Evolutionary conservation across 1,140 invertebrate genomes (phyloP).

Genomic region (Pogonomyrmex barbatus): DNA sequence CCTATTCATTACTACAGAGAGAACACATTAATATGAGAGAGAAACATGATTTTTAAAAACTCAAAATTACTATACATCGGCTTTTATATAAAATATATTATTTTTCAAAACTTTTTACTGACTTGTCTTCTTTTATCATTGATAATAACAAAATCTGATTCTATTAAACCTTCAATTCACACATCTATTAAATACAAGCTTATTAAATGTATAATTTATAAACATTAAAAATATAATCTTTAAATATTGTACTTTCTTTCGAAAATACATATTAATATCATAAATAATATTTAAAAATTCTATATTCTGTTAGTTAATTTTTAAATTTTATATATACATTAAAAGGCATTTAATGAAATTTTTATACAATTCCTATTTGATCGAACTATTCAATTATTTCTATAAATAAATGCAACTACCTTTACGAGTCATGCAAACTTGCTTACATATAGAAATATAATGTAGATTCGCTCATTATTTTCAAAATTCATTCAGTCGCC

Average conservation of each 20-base stretch:
- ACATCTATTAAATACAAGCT: not conserved
- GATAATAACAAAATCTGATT: not conserved
- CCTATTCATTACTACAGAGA: slow-evolving; percentile 26
- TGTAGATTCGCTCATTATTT: not conserved
- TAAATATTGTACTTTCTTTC: not conserved
- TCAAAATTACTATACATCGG: slow-evolving; percentile 1
- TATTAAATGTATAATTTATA: not conserved
- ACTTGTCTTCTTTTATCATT: not conserved
- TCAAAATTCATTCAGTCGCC: slow-evolving; percentile 1
- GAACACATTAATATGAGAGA: not conserved
- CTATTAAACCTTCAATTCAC: slow-evolving; percentile 7
- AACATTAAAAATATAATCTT: slow-evolving; percentile 3
- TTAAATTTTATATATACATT: not conserved
- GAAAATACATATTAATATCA: not conserved
- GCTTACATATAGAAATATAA: slow-evolving; percentile 27
- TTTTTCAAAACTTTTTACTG: not conserved
- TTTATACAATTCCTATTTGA: slow-evolving; percentile 6
- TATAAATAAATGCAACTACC: slow-evolving; percentile 17
- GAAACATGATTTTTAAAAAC: slow-evolving; percentile 29
- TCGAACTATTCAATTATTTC: not conserved
- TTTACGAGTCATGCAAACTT: slow-evolving; percentile 20
- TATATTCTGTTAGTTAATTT: not conserved
- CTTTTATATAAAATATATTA: not conserved
- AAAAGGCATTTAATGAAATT: slow-evolving; percentile 18
- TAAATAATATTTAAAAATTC: not conserved